Evolutionary conservation across 2,888 invertebrate genomes (phyloP), one percentile per base, ranked within the genome.

Genomic region (Cremastinae sp.): DNA sequence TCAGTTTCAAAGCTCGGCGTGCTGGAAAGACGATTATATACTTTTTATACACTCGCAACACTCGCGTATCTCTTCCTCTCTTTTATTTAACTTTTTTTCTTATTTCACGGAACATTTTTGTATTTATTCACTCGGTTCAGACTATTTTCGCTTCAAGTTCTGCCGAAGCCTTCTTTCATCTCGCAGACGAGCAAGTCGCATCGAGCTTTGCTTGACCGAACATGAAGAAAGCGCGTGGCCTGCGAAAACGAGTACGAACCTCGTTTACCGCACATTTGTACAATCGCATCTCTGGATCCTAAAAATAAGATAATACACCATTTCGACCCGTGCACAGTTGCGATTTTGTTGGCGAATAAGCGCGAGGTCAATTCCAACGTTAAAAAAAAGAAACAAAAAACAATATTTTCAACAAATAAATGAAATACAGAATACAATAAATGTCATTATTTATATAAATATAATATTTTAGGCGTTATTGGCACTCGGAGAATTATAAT

Each of bases 1-100:
- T 10, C 28, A 38, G 61, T 65, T 78, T 71, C 28, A 41, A 66
- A 62, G 64, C 54, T 73, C 73, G 65, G 53, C 64, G 68, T 38
- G 47, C 68, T 72, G 79, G 70, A 78, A 76, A 66, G 51, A 66
- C 75, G 74, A 77, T 78, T 76, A 74, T 54, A 47, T 64, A n/a
- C n/a, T 65, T 65, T 65, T 56, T 74, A 61, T 14, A 47, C 34
- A 61, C 36, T 61, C 47, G 49, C 43, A 34, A 65, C 59, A 43
- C 45, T 12, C 49, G 41, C n/a, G 20, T 53, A 12, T 20, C 49
- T 54, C 45, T 64, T 20, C 28, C 65, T 51, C 47, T 51, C n/a
- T 36, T 10, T 3, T 0, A 45, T 12, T 14, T 59, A 34, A 28
- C 22, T 16, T 38, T 69, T 12, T 69, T 53, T 12, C 5, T 28